phyloP scores from a whole-genome alignment of 2,888 invertebrate genomes.

The Drosophila greeni region DNA sequence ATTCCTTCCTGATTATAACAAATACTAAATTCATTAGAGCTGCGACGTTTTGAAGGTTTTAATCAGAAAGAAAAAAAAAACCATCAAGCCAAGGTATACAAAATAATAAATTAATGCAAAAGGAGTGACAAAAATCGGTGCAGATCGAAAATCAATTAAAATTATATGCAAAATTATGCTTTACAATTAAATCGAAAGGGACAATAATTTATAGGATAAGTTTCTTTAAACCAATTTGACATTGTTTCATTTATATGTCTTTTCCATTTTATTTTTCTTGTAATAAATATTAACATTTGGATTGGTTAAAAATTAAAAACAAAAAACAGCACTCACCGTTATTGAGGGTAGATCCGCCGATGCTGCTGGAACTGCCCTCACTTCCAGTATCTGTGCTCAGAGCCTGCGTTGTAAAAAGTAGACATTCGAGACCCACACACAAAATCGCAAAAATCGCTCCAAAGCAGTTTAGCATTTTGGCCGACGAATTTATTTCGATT shows the following conservation, averaged over 20 bases:
- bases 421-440: constrained; percentile 17
- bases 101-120: too few species aligned
- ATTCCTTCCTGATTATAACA: not conserved
- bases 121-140: not conserved
- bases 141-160: not conserved
- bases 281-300: not conserved
- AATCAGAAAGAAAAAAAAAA: not conserved
- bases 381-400: constrained; percentile 47
- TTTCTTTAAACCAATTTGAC: not conserved
- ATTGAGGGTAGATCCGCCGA: constrained; percentile 64
- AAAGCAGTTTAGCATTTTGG: constrained; percentile 6
- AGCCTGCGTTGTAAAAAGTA: constrained; percentile 40
- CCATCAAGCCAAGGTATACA: too few species aligned
- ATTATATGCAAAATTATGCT: not conserved
- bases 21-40: not conserved
- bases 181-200: not conserved
- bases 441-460: constrained; percentile 22
- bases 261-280: not conserved
- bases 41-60: not conserved
- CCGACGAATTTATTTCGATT: constrained; percentile 6
- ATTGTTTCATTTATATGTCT: too few species aligned
- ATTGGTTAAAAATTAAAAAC: not conserved
- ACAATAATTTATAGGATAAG: not conserved
- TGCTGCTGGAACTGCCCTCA: constrained; percentile 38
- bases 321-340: constrained; percentile 70